Evolutionary conservation across 1,140 invertebrate species (phyloP), one percentile per base, ranked within the genome.

Genomic region (Apis dorsata): DNA sequence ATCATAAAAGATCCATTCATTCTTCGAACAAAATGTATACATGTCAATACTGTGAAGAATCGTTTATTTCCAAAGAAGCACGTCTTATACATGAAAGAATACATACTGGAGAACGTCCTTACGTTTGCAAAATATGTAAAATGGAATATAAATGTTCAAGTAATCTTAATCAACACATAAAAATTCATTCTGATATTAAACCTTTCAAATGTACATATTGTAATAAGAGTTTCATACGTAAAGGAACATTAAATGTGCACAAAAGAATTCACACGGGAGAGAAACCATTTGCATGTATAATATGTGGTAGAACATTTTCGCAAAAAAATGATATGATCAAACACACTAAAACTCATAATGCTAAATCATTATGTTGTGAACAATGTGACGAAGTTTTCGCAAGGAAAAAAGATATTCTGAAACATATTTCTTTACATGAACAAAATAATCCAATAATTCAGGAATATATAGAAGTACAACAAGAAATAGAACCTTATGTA

Each of bases 241-340:
- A 90, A 84, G 83, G 87, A 10, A 84, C 90, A 24, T 89, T 96
- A 12, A 94, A 93, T 69, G 95, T 96, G 81, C 96, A 97, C 88
- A 94, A 96, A 80, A 94, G 96, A 80, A 96, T 95, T n/a, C 96
- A 97, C 88, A 96, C 96, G 0, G 96, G 96, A 0, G 93, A 95
- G 76, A 95, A 96, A 82, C 96, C 96, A 5, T 94, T 91, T 81
- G 51, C 71, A 4, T 94, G 93, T 63, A 63, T 77, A 11, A 86
- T 85, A 0, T 94, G 93, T 76, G 90, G 93, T 57, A 94, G 84
- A 79, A 82, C 71, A 7, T 95, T 95, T 86, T 92, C 92, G 1
- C 93, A 94, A 73, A 92, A 93, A 76, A 90, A 91, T 69, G 92
- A 93, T 34, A 92, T 93, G 91, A 62, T 91, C 2, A 94, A 93